These are phyloP conservation scores for Dascillus cervinus DNA, from an alignment of 2,888 invertebrate genomes.

Conservation along the genomic window DNA sequence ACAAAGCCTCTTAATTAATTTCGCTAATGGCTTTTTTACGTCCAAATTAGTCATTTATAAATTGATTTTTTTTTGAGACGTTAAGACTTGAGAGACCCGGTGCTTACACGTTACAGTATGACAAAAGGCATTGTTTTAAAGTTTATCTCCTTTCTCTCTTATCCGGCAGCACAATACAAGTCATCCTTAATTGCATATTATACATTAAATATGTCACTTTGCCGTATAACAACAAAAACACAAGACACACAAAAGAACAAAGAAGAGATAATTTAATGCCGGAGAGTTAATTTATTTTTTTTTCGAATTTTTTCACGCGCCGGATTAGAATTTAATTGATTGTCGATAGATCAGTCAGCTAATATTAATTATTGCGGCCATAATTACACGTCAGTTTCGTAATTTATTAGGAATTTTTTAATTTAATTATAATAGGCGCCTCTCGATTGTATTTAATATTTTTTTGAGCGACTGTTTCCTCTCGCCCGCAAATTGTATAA, in stretches of 20 bases:
- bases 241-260: conserved; percentile 26
- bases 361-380: conserved; percentile 24
- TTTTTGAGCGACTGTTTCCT: too few species aligned
- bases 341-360: conserved; percentile 20
- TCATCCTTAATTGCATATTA: conserved; percentile 36
- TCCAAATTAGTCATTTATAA: too few species aligned
- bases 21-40: too few species aligned
- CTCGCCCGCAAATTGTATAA: conserved; percentile 15
- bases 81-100: too few species aligned
- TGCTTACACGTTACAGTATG: conserved; percentile 19
- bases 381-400: too few species aligned
- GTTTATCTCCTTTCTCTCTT: conserved; percentile 33
- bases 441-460: too few species aligned
- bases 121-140: conserved; percentile 35
- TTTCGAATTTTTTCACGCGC: too few species aligned
- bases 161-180: conserved; percentile 29
- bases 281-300: conserved; percentile 22
- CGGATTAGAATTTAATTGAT: conserved; percentile 23
- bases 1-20: too few species aligned
- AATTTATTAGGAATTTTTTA: too few species aligned
- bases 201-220: conserved; percentile 36
- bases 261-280: conserved; percentile 19
- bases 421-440: too few species aligned
- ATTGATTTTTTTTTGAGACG: too few species aligned
- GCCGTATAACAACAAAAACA: conserved; percentile 21